Evolutionary conservation across 2,888 invertebrate genomes (phyloP).

Genomic region (Calameuta pallipes): DNA sequence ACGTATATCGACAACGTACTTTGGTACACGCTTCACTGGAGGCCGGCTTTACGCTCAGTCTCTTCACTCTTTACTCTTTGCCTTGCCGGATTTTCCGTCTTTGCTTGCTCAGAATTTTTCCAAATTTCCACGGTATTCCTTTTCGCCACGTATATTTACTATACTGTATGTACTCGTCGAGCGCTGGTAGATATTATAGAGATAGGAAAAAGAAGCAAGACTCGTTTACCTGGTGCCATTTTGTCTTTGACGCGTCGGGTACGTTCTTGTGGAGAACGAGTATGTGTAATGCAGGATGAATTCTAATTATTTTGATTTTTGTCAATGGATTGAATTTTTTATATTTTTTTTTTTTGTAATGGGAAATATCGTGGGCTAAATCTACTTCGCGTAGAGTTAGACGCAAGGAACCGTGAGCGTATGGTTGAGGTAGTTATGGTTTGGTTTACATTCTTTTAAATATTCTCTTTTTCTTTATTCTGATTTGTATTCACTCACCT

Average conservation of each 20-base stretch:
- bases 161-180: neutral
- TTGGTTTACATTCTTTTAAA: conserved; percentile 32
- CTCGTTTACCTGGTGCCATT: neutral
- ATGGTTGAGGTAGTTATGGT: neutral
- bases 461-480: conserved; percentile 30
- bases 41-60: conserved; percentile 29
- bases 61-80: conserved; percentile 21
- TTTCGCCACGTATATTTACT: neutral
- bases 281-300: neutral
- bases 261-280: neutral
- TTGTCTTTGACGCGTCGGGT: neutral
- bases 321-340: neutral
- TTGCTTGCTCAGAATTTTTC: neutral
- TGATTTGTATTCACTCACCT: conserved; percentile 29
- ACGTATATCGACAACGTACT: conserved; percentile 15
- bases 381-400: neutral
- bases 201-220: neutral
- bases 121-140: neutral
- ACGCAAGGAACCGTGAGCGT: neutral
- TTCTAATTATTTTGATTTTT: neutral
- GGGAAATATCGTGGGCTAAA: neutral
- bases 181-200: neutral
- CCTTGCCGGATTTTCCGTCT: conserved; percentile 27
- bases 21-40: conserved; percentile 35
- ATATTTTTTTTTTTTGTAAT: neutral